Evolutionary conservation across 2,888 invertebrate species (phyloP).

Genomic region (Dolomedes plantarius): DNA sequence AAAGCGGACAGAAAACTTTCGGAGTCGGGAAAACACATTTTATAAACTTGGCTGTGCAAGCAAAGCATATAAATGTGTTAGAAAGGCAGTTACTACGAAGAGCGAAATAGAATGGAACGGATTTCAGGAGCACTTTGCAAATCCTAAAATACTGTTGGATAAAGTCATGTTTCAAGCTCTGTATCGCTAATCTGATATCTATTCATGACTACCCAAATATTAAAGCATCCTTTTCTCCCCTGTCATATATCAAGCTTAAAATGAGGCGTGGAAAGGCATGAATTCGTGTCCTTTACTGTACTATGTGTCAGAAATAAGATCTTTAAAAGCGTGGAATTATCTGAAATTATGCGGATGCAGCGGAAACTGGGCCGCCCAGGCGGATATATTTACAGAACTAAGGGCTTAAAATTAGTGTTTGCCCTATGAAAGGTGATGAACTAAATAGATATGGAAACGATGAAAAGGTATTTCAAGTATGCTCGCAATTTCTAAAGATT

Average conservation of each 20-base stretch:
- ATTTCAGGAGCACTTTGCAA: not conserved
- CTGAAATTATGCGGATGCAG: not conserved
- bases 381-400: not conserved
- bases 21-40: too few relatives aligned
- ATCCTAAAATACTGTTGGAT: not conserved
- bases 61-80: too few relatives aligned
- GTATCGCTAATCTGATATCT: not conserved
- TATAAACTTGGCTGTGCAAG: too few relatives aligned
- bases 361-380: not conserved
- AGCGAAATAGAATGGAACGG: not conserved
- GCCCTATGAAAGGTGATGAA: not conserved
- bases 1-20: too few relatives aligned
- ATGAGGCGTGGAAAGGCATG: not conserved
- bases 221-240: conserved; percentile 8
- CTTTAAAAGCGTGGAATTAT: not conserved
- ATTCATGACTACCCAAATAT: not conserved
- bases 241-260: conserved; percentile 6
- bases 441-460: too few relatives aligned
- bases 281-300: not conserved
- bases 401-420: not conserved
- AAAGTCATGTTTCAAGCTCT: not conserved
- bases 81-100: too few relatives aligned
- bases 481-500: too few relatives aligned
- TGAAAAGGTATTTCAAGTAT: too few relatives aligned
- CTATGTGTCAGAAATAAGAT: not conserved